Percentiles rank a stretch among this genome's conserved stretches.
Conservation (phyloP, 1,140 invertebrate species). For the Rhynchophorus ferrugineus region DNA sequence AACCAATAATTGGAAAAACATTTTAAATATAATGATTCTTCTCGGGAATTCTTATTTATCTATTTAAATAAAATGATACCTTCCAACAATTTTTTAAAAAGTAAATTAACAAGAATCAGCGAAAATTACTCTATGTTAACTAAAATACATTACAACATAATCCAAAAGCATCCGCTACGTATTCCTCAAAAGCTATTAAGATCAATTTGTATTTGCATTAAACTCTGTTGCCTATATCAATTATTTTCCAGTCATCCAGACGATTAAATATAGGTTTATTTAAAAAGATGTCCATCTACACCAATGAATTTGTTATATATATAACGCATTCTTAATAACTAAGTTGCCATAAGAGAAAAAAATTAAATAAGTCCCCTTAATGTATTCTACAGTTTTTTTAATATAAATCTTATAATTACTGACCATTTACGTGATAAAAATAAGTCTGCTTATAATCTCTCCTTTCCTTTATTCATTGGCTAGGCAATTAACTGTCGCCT, state of each 20-base stretch:
- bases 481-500: conserved; percentile 3
- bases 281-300: background rate
- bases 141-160: background rate
- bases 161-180: background rate
- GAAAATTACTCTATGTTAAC: background rate
- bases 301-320: conserved; percentile 2
- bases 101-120: background rate
- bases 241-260: background rate
- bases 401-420: conserved; percentile 10
- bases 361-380: conserved; percentile 3
- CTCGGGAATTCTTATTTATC: too few relatives aligned
- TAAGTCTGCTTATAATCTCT: conserved; percentile 7
- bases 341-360: background rate
- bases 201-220: background rate
- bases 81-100: too few relatives aligned
- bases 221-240: background rate
- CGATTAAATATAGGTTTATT: background rate
- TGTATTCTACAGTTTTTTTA: conserved; percentile 5
- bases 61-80: too few relatives aligned
- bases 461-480: conserved; percentile 6
- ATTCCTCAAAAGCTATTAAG: background rate
- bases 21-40: too few relatives aligned
- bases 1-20: too few relatives aligned
- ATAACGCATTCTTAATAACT: conserved; percentile 6
- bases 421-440: conserved; percentile 8